A percentile compares a stretch with the other conserved stretches of the same genome.
Evolutionary conservation across 2,797 vertebrate genomes (phyloP).

Genomic region (Apogon talboti): DNA sequence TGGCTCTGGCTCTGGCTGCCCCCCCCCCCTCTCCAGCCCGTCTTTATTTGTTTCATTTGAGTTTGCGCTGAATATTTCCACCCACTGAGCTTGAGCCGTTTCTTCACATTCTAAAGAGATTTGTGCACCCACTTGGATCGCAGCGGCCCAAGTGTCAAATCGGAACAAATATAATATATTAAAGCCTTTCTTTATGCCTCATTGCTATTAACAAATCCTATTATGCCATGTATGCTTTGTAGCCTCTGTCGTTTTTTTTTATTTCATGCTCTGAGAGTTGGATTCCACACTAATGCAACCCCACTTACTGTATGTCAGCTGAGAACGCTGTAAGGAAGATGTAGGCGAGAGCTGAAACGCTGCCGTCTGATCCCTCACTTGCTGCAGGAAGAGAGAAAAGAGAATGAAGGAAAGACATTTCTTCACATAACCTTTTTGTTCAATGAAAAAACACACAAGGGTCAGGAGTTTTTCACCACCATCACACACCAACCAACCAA

Average conservation of each 20-base stretch:
- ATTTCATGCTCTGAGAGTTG: conserved; percentile 72
- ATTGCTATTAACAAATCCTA: conserved; percentile 78
- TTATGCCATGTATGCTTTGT: conserved; percentile 71
- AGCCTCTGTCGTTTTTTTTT: conserved; percentile 49
- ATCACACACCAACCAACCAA: conserved; percentile 26
- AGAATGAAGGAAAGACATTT: conserved; percentile 39
- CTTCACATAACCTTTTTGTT: conserved; percentile 45
- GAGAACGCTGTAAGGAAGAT: conserved; percentile 47
- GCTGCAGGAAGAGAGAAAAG: conserved; percentile 33
- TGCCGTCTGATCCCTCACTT: conserved; percentile 42
- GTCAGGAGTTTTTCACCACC: conserved; percentile 13
- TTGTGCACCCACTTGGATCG: conserved; percentile 66
- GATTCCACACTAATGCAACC: conserved; percentile 56
- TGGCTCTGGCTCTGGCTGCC: conserved; percentile 50
- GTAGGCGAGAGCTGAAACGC: conserved; percentile 51
- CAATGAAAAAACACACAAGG: conserved; percentile 34
- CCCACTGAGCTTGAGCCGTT: conserved; percentile 59
- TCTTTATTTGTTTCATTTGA: conserved; percentile 66
- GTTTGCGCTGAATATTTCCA: conserved; percentile 67
- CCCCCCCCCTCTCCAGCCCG: conserved; percentile 22
- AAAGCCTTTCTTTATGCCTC: conserved; percentile 73
- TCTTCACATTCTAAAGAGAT: conserved; percentile 70
- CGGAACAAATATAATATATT: conserved; percentile 74
- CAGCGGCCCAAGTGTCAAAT: conserved; percentile 66
- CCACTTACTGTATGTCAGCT: conserved; percentile 68